These are phyloP conservation scores for Archegozetes longisetosus DNA, from an alignment of 1,140 invertebrate genomes.

Conservation along the genomic window DNA sequence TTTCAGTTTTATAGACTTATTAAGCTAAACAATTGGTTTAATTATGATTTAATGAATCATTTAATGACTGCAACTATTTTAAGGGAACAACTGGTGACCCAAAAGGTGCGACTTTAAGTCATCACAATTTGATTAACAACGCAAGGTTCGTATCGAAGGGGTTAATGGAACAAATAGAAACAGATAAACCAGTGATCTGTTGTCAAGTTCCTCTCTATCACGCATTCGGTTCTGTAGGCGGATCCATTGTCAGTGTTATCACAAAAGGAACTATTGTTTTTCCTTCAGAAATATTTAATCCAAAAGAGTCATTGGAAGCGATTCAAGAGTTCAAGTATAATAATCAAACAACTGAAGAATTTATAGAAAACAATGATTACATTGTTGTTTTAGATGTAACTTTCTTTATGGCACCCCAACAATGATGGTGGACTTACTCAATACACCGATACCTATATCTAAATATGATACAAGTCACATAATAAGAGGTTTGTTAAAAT, in stretches of 20 bases:
- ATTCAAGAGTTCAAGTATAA: constrained; percentile 51
- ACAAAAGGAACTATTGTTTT: constrained; percentile 52
- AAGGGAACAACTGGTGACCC: constrained; percentile 69
- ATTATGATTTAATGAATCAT: too few species aligned
- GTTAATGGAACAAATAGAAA: not conserved
- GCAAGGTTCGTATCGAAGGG: constrained; percentile 34
- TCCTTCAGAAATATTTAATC: constrained; percentile 48
- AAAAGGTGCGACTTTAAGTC: constrained; percentile 67
- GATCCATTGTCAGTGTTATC: constrained; percentile 42
- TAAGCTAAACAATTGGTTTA: too few species aligned
- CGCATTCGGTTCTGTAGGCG: constrained; percentile 62
- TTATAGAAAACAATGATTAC: too few species aligned
- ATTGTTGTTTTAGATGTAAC: constrained; percentile 51
- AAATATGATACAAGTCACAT: too few species aligned
- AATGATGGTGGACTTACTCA: constrained; percentile 79
- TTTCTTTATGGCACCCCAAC: constrained; percentile 80
- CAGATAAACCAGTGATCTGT: constrained; percentile 36
- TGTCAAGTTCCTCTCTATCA: constrained; percentile 81
- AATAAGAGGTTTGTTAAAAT: too few species aligned
- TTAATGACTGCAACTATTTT: too few species aligned
- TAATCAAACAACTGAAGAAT: too few species aligned
- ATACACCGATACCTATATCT: too few species aligned
- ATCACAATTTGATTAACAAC: constrained; percentile 75
- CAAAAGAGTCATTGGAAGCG: constrained; percentile 44
- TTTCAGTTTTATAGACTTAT: too few species aligned